Conservation (phyloP, 2,888 invertebrate species). For the Laspeyria flexula region DNA sequence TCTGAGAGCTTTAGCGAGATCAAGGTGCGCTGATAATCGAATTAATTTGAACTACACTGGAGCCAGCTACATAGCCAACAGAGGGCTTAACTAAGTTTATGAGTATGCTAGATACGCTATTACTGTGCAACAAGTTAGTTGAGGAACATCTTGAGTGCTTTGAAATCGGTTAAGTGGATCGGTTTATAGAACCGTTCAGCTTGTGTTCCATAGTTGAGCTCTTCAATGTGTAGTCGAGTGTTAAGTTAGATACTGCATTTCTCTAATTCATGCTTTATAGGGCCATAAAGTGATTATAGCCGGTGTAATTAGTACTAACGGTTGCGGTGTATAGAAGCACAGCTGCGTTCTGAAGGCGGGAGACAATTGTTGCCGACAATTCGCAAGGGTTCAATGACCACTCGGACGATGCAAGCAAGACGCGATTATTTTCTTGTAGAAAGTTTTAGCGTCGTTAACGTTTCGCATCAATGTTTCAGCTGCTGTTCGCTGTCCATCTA, state of each 20-base stretch:
- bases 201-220: constrained; percentile 59
- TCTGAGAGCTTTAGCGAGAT: constrained; percentile 72
- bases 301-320: constrained; percentile 71
- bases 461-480: constrained; percentile 37
- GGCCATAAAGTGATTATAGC: constrained; percentile 65
- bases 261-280: constrained; percentile 48
- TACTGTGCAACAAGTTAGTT: constrained; percentile 82
- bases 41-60: constrained; percentile 79
- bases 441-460: constrained; percentile 37
- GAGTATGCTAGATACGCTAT: constrained; percentile 79
- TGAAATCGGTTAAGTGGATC: constrained; percentile 68
- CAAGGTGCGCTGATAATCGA: constrained; percentile 83
- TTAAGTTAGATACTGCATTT: constrained; percentile 24
- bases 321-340: constrained; percentile 58
- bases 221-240: constrained; percentile 33
- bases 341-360: constrained; percentile 63
- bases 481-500: constrained; percentile 12
- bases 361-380: constrained; percentile 74
- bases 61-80: constrained; percentile 76
- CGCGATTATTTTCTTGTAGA: constrained; percentile 50
- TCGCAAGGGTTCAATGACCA: constrained; percentile 74
- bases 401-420: constrained; percentile 51
- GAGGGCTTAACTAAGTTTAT: constrained; percentile 83
- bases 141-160: constrained; percentile 80
- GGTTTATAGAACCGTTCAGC: constrained; percentile 48